phyloP scores from a whole-genome alignment of 92 coral and sea anemone genomes.

The Zoanthus solanderi region DNA sequence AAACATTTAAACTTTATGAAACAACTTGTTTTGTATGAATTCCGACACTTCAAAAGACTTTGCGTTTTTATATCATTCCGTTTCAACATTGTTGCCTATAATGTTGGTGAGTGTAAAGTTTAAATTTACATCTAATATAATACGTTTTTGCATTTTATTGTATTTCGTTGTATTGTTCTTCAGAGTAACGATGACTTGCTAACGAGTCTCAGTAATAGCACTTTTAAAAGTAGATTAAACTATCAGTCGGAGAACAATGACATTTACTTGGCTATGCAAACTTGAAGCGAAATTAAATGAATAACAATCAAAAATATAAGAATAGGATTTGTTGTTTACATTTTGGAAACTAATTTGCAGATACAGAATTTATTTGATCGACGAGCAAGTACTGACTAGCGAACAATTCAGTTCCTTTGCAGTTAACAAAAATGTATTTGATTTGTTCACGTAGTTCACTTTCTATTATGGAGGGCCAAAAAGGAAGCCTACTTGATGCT shows the following conservation, averaged over 20 bases:
- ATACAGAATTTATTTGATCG: no score
- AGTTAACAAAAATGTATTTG: no score
- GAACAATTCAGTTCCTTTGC: no score
- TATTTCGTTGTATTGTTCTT: not conserved
- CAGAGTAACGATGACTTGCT: constrained; percentile 3
- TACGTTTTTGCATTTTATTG: not conserved
- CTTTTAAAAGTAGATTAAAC: constrained; percentile 3
- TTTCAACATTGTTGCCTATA: not conserved
- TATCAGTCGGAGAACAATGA: not conserved
- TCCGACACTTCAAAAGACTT: not conserved
- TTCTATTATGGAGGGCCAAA: no score
- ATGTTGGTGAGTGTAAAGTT: not conserved
- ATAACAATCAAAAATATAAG: not conserved
- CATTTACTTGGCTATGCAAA: constrained; percentile 18
- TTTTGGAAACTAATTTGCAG: not conserved
- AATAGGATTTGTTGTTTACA: constrained; percentile 6
- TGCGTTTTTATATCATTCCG: not conserved
- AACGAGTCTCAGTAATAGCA: constrained; percentile 18
- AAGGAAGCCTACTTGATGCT: no score
- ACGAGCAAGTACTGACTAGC: no score
- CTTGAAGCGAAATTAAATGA: not conserved
- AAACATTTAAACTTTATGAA: not conserved
- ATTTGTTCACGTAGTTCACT: no score
- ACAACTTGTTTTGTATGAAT: not conserved
- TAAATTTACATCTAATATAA: not conserved